These are phyloP conservation scores for Lacerta viridis DNA, from an alignment of 2,797 vertebrate genomes.

Conservation along the genomic window DNA sequence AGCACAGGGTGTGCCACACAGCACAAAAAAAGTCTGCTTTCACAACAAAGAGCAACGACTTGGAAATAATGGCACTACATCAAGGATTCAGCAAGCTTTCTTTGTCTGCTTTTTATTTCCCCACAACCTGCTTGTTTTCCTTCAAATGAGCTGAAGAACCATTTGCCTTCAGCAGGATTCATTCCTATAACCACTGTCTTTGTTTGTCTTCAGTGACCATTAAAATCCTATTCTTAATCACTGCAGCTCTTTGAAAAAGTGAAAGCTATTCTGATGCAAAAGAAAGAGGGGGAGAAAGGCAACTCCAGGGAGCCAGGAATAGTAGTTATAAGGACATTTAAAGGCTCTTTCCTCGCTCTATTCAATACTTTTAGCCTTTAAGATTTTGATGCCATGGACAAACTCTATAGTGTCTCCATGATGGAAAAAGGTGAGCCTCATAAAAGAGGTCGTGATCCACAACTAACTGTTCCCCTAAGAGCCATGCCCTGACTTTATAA, in stretches of 20 bases:
- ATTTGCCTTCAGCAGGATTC: slow-evolving; percentile 90
- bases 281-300: slow-evolving; percentile 54
- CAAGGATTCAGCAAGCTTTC: slow-evolving; percentile 56
- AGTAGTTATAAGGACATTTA: slow-evolving; percentile 95
- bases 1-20: neutral
- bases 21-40: slow-evolving; percentile 45
- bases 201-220: slow-evolving; percentile 92
- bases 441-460: slow-evolving; percentile 93
- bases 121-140: slow-evolving; percentile 84
- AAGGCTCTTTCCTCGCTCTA: slow-evolving; percentile 90
- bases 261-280: slow-evolving; percentile 98
- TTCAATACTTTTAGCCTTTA: slow-evolving; percentile 88
- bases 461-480: slow-evolving; percentile 88
- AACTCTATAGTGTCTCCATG: slow-evolving; percentile 89
- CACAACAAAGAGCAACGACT: slow-evolving; percentile 54
- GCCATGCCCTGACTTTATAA: slow-evolving; percentile 85
- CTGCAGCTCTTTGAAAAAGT: slow-evolving; percentile 90
- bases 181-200: slow-evolving; percentile 85
- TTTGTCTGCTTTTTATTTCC: slow-evolving; percentile 63
- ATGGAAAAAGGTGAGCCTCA: slow-evolving; percentile 92
- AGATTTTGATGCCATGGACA: slow-evolving; percentile 91
- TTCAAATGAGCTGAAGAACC: slow-evolving; percentile 86
- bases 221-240: slow-evolving; percentile 88
- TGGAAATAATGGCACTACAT: slow-evolving; percentile 61
- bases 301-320: slow-evolving; percentile 90